Evolutionary conservation across 2,888 invertebrate genomes (phyloP), one percentile per base, ranked within the genome.

Genomic region (Melanostoma mellinum): DNA sequence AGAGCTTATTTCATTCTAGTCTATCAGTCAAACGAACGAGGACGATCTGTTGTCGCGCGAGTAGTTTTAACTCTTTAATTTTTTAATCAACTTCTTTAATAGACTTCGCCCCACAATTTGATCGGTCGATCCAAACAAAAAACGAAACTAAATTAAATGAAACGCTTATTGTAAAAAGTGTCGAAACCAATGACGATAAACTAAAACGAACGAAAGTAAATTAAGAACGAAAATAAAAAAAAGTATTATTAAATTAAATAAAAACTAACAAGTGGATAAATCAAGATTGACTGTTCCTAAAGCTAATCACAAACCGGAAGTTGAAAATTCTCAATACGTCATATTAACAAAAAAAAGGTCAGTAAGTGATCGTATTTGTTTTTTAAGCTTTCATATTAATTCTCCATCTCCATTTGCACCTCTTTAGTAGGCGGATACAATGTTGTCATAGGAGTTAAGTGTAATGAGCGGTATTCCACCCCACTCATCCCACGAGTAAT

Each of bases 21-120:
- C 8, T 73, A 73, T 74, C 78, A 63, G 68, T 82, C 73, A 82
- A 82, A 78, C 82, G 82, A 82, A 82, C 77, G 82, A 77, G 73
- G 82, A 82, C 82, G 68, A 82, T 82, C 82, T 69, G 48, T 74
- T 73, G 82, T 77, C 68, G 77, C 10, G 73, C 68, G 77, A 73
- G 69, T 52, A 53, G 44, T 38, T 67, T 61, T 46, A 46, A 53
- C 56, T 56, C 6, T 63, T 61, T 9, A 48, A 33, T 20, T 20
- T 46, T 10, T 35, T 9, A 36, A 46, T 46, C 35, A 20, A 36
- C 0, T 46, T 46, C 35, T 50, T 48, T 30, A 42, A 48, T 58
- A 67, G 40, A 60, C 50, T 60, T 56, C 73, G 82, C 63, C 20
- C 48, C 35, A 46, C 53, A 71, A 76, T 2, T 55, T 53, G 81